Conservation (phyloP, 2,113 vertebrate genomes). For the Saimiri boliviensis region DNA sequence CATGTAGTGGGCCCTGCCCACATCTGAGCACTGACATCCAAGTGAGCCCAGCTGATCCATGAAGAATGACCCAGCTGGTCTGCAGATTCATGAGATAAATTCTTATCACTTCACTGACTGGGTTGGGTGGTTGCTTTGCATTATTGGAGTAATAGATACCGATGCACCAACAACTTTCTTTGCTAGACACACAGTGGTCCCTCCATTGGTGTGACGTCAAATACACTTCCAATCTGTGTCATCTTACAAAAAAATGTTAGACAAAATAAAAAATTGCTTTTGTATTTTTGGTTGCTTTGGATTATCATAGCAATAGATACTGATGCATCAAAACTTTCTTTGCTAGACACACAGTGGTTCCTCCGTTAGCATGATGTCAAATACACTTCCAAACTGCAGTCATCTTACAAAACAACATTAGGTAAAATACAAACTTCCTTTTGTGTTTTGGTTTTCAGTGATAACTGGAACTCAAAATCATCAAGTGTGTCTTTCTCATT, state of each 20-base stretch:
- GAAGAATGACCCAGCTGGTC: neutral
- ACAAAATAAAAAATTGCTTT: neutral
- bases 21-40: neutral
- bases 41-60: neutral
- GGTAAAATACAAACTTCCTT: neutral
- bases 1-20: neutral
- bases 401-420: neutral
- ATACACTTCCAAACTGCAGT: neutral
- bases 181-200: neutral
- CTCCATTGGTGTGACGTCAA: neutral
- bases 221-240: neutral
- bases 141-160: neutral
- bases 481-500: neutral
- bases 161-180: neutral
- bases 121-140: neutral
- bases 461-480: neutral
- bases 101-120: neutral
- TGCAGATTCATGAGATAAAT: neutral
- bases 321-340: neutral
- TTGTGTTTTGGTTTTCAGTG: neutral
- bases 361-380: neutral
- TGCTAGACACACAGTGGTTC: neutral
- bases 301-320: neutral
- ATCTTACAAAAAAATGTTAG: neutral
- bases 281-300: neutral